Base-by-base conservation (phyloP, 2,797 vertebrate species). In the Chaenodraco wilsoni region DNA sequence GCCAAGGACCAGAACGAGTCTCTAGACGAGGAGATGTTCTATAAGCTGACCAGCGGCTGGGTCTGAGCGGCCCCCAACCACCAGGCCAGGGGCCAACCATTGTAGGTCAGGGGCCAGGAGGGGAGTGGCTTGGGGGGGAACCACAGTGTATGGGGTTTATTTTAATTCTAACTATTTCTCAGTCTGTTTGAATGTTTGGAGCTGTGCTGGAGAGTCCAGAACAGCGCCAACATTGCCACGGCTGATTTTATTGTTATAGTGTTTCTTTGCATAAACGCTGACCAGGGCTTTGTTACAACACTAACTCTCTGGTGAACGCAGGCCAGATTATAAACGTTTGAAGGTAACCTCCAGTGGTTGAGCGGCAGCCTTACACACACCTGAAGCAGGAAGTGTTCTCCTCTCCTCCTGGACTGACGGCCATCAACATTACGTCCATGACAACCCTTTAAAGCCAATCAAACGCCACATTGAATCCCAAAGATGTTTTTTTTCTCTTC, bases 1-100 rank as follows among this genome's bases (percentile, higher is more conserved):
- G 98, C 98, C 40, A 99, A 99, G 92, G 97, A 99, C 92, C 98
- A 99, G 94, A 99, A 99, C 14, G 98, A 99, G 92, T 98, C 97
- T 76, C 93, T 99, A 81, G 98, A 99, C 0, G 98, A 99, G 87
- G 98, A 99, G 94, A 99, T 99, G 98, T 99, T 99, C 95, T 99
- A 99, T 93, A 99, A 99, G 95, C 96, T 99, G 85, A 99, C 98
- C 90, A 99, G 98, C 1, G 98, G 98, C 63, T 99, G 98, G 98
- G 95, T 99, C 90, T 99, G 95, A 99, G 82, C 83, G 7, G 68
- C 44, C 59, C 65, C 44, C 59, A 61, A 65, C 19, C 37, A 31
- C 60, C 79, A 31, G 67, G 70, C 60, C 79, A 31, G 67, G 70
- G 67, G 62, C 41, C 46, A 54, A 17, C 44, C 67, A 45, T 65